phyloP scores from a whole-genome alignment of 2,888 invertebrate genomes.

The Acleris cristana region DNA sequence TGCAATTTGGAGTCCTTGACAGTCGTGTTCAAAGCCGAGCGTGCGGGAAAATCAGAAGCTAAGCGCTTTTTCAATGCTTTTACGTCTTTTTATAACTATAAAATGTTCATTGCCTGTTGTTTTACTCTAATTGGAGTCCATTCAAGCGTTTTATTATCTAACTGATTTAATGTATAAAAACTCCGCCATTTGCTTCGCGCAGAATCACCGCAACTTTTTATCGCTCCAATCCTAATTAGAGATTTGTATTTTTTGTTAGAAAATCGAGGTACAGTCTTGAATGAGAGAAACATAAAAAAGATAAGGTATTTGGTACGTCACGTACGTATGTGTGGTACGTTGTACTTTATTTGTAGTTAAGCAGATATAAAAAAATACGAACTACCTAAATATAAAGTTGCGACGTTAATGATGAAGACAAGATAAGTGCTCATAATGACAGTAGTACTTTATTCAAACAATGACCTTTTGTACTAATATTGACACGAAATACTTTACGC shows the following conservation, averaged over 20 bases:
- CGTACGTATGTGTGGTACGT: not conserved
- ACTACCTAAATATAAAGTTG: not conserved
- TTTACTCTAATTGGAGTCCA: conserved; percentile 22
- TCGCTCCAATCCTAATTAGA: conserved; percentile 1
- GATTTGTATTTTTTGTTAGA: conserved; percentile 2
- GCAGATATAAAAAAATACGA: not conserved
- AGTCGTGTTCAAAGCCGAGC: conserved; percentile 34
- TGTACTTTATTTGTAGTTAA: not conserved
- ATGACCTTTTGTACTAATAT: not conserved
- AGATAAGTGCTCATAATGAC: not conserved
- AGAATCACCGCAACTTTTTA: conserved; percentile 15
- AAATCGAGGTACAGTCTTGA: not conserved
- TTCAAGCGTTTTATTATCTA: conserved; percentile 33
- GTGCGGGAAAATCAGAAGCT: conserved; percentile 16
- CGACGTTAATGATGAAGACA: not conserved
- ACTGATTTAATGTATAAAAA: conserved; percentile 21
- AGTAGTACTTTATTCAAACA: not conserved
- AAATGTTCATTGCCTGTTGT: conserved; percentile 4
- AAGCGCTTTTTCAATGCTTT: conserved; percentile 12
- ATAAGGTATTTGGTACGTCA: not conserved
- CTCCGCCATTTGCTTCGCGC: conserved; percentile 5
- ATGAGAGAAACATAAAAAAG: not conserved
- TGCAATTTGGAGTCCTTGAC: conserved; percentile 41
- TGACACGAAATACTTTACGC: not conserved
- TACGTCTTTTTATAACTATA: conserved; percentile 15